phyloP scores from a whole-genome alignment of 2,888 invertebrate genomes.

The Melieria crassipennis region DNA sequence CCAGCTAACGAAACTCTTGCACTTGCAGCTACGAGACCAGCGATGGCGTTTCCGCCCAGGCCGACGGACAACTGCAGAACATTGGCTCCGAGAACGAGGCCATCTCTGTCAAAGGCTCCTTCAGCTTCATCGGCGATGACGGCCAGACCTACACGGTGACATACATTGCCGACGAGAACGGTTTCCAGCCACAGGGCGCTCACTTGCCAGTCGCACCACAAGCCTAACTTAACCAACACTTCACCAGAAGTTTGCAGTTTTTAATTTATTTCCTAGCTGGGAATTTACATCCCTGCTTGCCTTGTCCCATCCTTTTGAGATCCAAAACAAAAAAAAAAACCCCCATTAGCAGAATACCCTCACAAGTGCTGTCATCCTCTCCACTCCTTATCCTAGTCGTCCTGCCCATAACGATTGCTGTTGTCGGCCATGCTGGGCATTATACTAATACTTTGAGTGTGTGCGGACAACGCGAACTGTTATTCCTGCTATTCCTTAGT shows the following conservation, averaged over 20 bases:
- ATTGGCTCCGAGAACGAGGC: constrained; percentile 46
- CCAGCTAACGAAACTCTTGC: not conserved
- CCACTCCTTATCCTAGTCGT: constrained; percentile 42
- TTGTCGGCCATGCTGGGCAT: constrained; percentile 23
- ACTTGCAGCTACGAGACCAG: constrained; percentile 46
- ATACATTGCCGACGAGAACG: constrained; percentile 68
- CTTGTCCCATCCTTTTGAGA: not conserved
- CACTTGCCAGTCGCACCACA: constrained; percentile 49
- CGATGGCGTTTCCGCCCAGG: constrained; percentile 48
- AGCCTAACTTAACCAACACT: constrained; percentile 36
- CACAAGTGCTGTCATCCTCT: constrained; percentile 18
- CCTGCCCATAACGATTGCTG: constrained; percentile 30
- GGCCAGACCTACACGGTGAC: constrained; percentile 63
- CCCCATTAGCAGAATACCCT: constrained; percentile 13
- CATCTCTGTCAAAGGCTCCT: constrained; percentile 50
- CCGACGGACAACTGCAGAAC: constrained; percentile 46
- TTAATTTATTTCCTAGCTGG: not conserved
- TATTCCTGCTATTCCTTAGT: constrained; percentile 40
- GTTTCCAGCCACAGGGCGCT: constrained; percentile 65
- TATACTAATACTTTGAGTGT: constrained; percentile 9
- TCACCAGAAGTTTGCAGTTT: constrained; percentile 28
- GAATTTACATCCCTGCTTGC: not conserved
- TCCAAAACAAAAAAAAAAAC: not conserved
- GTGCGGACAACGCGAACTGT: constrained; percentile 34
- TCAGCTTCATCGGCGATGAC: constrained; percentile 48